Conservation (phyloP, 2,797 vertebrate genomes). For the Paramormyrops hopkinsi region DNA sequence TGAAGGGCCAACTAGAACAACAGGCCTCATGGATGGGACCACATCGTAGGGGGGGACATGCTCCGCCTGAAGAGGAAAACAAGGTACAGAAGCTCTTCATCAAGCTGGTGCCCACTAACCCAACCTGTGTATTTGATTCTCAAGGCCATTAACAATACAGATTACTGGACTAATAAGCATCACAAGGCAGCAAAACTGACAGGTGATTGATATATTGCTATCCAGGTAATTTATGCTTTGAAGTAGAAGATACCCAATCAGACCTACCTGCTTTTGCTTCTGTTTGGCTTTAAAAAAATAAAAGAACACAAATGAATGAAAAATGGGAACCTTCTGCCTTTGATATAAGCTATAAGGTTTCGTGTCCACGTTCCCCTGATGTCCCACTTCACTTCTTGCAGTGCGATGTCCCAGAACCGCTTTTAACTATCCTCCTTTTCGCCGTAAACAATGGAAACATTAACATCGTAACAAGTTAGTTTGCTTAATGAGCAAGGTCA, state of each 20-base stretch:
- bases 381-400: not conserved
- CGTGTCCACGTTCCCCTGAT: not conserved
- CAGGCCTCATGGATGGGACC: conserved; percentile 92
- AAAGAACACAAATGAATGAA: conserved; percentile 58
- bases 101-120: not conserved
- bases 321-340: not conserved
- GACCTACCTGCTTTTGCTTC: conserved; percentile 95
- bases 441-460: not conserved
- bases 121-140: not conserved
- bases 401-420: too few relatives aligned
- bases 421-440: not conserved
- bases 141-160: not conserved
- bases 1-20: conserved; percentile 91
- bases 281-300: conserved; percentile 83
- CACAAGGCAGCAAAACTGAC: not conserved
- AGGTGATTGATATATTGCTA: not conserved
- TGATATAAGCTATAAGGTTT: not conserved
- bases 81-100: not conserved
- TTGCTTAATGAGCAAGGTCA: not conserved
- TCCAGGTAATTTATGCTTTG: not conserved
- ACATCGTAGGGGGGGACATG: conserved; percentile 89
- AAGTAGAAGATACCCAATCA: conserved; percentile 14
- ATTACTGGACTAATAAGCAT: not conserved
- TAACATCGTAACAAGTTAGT: not conserved
- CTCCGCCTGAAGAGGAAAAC: conserved; percentile 61